A percentile compares a stretch with the other conserved stretches of the same genome.
Conservation (phyloP, 2,888 invertebrate species). For the Leptinotarsa haldemani region DNA sequence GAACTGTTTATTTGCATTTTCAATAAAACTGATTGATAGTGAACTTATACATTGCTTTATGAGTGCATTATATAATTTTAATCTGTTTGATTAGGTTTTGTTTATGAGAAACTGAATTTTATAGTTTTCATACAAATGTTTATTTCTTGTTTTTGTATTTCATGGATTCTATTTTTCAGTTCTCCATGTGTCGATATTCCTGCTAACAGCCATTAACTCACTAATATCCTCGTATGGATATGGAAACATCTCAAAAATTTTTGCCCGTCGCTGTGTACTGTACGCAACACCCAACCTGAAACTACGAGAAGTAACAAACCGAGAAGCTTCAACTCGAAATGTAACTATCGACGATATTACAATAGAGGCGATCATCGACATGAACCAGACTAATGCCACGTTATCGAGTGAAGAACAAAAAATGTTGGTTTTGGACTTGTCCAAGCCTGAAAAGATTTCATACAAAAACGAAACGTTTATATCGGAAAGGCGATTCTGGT, state of each 20-base stretch:
- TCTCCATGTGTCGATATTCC: slow-evolving; percentile 47
- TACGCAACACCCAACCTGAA: slow-evolving; percentile 39
- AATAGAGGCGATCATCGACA: not conserved
- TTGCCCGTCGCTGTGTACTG: slow-evolving; percentile 55
- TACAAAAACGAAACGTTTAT: not conserved
- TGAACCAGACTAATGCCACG: not conserved
- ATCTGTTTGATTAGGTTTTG: too few species aligned
- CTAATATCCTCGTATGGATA: slow-evolving; percentile 50
- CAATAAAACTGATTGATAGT: too few species aligned
- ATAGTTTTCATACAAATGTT: too few species aligned
- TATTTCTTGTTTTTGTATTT: not conserved
- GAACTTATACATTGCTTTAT: too few species aligned
- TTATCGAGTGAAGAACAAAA: not conserved
- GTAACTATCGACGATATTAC: not conserved
- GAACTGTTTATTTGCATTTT: too few species aligned
- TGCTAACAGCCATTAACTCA: slow-evolving; percentile 44
- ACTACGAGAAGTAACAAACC: slow-evolving; percentile 19
- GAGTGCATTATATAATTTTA: too few species aligned
- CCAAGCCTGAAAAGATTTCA: not conserved
- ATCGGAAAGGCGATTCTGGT: slow-evolving; percentile 22
- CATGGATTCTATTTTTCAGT: slow-evolving; percentile 46
- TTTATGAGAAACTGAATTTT: too few species aligned
- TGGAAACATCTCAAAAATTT: slow-evolving; percentile 49
- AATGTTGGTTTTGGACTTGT: slow-evolving; percentile 5
- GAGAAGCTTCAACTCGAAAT: not conserved